These are phyloP conservation scores for silkworm (Bombyx mori) DNA, from an alignment of 1,140 invertebrate genomes.

Conservation along the genomic window ASM3026992v2 NC_085119.1:9634001-9634500, in stretches of 20 bases:
- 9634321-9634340: conserved; percentile 56
- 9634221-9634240: not conserved
- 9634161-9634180: too few species aligned
- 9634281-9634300: conserved; percentile 33
- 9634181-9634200: not conserved
- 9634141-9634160: too few species aligned
- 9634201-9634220: not conserved
- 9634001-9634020: too few species aligned
- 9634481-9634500: conserved; percentile 62
- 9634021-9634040: too few species aligned
- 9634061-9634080: too few species aligned
- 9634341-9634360: conserved; percentile 66
- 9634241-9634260: not conserved
- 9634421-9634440: conserved; percentile 30
- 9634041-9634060: too few species aligned
- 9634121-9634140: too few species aligned
- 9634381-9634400: conserved; percentile 28
- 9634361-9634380: conserved; percentile 48
- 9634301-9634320: conserved; percentile 44
- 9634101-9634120: too few species aligned
- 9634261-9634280: conserved; percentile 6
- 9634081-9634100: too few species aligned
- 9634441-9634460: conserved; percentile 42
- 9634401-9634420: conserved; percentile 50
- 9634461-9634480: conserved; percentile 70